Conservation (phyloP, 35 echinoderm and acorn worm genomes). For the Heliocidaris erythrogramma region DNA sequence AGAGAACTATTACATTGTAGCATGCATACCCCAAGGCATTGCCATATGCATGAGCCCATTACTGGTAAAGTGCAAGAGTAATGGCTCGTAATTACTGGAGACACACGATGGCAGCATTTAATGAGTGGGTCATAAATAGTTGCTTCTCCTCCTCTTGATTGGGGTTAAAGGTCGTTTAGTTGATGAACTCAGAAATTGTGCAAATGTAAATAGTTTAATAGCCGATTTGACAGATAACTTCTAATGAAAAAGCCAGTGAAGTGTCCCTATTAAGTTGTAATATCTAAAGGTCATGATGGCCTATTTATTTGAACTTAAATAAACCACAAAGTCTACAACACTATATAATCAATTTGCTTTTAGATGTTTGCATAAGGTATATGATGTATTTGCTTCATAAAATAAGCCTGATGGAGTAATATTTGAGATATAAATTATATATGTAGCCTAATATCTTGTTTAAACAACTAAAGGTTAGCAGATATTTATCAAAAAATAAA, state of each 20-base stretch:
- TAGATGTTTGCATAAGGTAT: neutral
- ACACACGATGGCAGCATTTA: slow-evolving; percentile 1
- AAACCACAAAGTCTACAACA: neutral
- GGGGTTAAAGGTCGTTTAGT: neutral
- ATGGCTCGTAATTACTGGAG: neutral
- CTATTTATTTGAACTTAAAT: neutral
- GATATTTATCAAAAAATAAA: slow-evolving; percentile 7
- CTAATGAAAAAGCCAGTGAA: neutral
- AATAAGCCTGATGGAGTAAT: neutral
- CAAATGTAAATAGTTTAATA: neutral
- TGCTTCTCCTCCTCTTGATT: neutral
- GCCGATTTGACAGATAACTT: neutral
- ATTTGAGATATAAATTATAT: neutral
- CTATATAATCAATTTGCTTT: neutral
- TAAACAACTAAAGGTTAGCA: neutral
- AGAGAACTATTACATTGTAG: neutral
- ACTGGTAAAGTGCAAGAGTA: neutral
- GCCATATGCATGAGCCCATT: neutral
- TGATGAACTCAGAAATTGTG: neutral
- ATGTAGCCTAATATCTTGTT: neutral
- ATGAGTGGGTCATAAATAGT: neutral
- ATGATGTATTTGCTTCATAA: neutral
- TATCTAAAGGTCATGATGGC: neutral
- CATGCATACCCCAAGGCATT: neutral
- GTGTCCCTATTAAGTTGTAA: neutral